Conservation (phyloP, 2,113 vertebrate species). For the Hyla sarda region DNA sequence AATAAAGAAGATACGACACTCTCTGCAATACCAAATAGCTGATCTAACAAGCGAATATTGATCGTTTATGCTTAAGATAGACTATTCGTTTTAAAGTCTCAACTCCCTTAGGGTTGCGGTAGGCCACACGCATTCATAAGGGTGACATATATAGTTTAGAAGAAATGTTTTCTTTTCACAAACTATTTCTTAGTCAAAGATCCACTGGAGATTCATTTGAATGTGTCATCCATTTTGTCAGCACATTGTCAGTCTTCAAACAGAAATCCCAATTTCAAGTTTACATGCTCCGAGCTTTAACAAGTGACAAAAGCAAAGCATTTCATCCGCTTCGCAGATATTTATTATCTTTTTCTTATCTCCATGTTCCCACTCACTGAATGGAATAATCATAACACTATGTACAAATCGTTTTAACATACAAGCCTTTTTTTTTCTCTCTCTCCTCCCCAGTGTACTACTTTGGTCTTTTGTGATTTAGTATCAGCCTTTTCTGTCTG, state of each 20-base stretch:
- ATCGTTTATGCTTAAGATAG: too few species aligned
- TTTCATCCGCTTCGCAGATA: conserved; percentile 20
- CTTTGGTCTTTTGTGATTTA: conserved; percentile 70
- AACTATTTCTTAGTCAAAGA: too few species aligned
- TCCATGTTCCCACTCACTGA: conserved; percentile 64
- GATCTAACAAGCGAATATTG: too few species aligned
- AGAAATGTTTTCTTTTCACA: too few species aligned
- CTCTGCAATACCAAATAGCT: too few species aligned
- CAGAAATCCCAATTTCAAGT: not conserved
- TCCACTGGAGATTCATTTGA: not conserved
- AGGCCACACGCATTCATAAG: not conserved
- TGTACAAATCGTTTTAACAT: conserved; percentile 69
- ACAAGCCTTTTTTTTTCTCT: conserved; percentile 66
- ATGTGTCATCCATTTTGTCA: not conserved
- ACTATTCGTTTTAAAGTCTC: too few species aligned
- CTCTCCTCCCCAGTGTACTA: conserved; percentile 62
- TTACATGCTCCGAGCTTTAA: not conserved
- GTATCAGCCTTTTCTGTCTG: conserved; percentile 71
- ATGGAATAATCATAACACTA: conserved; percentile 66
- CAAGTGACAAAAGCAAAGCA: not conserved
- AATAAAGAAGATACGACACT: too few species aligned
- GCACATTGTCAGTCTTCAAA: not conserved
- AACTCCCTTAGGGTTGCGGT: not conserved
- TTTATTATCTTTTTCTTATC: conserved; percentile 42
- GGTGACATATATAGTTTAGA: too few species aligned